Evolutionary conservation across 2,113 vertebrate genomes (phyloP).

Genomic region (Spea bombifrons): DNA sequence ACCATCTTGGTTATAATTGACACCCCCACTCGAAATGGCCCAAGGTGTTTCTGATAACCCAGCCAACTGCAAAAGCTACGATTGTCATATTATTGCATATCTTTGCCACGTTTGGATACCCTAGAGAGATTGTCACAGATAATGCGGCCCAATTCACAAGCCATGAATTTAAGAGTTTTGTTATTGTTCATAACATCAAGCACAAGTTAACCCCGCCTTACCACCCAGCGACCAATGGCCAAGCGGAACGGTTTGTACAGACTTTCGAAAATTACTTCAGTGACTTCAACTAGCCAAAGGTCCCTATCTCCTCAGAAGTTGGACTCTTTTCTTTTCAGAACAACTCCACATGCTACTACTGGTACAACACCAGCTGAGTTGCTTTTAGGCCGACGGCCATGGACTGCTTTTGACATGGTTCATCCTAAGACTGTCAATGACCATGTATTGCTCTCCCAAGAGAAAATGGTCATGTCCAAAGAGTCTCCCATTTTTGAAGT

Average conservation of each 20-base stretch:
- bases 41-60: background rate
- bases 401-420: too few species aligned
- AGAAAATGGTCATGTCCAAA: too few species aligned
- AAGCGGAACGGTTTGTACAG: background rate
- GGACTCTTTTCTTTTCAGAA: too few species aligned
- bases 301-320: too few species aligned
- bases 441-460: too few species aligned
- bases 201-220: background rate
- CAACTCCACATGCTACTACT: too few species aligned
- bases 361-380: too few species aligned
- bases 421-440: too few species aligned
- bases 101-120: background rate
- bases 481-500: too few species aligned
- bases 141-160: background rate
- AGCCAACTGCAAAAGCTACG: background rate
- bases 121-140: background rate
- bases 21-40: background rate
- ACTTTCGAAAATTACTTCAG: background rate
- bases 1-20: background rate
- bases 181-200: background rate
- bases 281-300: too few species aligned
- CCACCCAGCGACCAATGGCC: background rate
- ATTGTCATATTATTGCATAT: background rate
- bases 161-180: too few species aligned
- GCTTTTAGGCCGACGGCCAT: too few species aligned